Evolutionary conservation across 2,113 vertebrate genomes (phyloP), one percentile per base, ranked within the genome.

Genomic region (Nanorana parkeri): DNA sequence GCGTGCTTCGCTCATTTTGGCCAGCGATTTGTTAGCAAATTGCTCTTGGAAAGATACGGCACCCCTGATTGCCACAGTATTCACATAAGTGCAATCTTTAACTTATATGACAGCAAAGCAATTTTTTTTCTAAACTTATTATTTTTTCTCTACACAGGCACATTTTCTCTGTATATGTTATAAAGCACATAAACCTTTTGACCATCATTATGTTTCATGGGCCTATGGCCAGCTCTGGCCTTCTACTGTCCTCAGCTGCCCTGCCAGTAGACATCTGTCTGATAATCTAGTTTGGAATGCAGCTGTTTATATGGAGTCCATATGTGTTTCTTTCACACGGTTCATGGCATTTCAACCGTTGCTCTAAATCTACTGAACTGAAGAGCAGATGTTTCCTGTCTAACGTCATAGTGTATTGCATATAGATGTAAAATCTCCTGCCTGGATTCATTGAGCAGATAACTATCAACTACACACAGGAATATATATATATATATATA

Each of bases 351-450:
- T 74, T 36, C 29, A 76, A 68, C 80, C 80, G 71, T 83, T 83
- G 72, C 72, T 76, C 80, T 83, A 66, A 64, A 74, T 81, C 61
- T 74, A 81, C 71, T 68, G 80, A 83, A 64, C 63, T 75, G 54
- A 76, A 75, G 80, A 83, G 72, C 80, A 83, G 80, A 83, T 83
- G 80, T 83, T 83, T 83, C 80, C 80, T 83, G 80, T 61, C 61
- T 67, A 75, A 76, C 71, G 56, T 83, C 80, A 76, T 28, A 61
- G 68, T 24, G 60, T 83, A 56, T 66, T 75, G 52, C 52, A 72
- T 83, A 47, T 73, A 68, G 63, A 83, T 32, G 24, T 24, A 76
- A 68, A 76, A 56, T n/a, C 71, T 67, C 13, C 60, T 47, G 36
- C 41, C 60, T 65, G 28, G 20, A 82, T 82, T 32, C 51, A 68